These are phyloP conservation scores for Alviniconcha marisindica DNA, from an alignment of 1,140 invertebrate genomes.

Conservation along the genomic window DNA sequence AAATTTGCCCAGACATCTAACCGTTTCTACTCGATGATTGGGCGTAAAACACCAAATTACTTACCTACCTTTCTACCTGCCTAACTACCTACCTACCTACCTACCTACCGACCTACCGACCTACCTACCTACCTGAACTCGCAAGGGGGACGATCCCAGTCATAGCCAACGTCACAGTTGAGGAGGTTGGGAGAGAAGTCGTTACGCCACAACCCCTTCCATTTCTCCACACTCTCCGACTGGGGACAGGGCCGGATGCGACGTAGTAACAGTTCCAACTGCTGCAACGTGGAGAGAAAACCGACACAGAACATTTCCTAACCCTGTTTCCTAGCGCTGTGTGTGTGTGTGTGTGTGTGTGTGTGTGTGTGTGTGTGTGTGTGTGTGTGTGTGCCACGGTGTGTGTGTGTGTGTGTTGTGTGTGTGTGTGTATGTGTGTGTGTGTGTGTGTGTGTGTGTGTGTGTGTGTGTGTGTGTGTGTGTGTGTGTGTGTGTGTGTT, in stretches of 20 bases:
- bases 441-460: not conserved
- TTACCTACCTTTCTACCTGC: no score
- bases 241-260: conserved; percentile 1
- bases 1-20: no score
- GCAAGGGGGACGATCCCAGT: not conserved
- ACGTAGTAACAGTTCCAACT: not conserved
- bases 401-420: no score
- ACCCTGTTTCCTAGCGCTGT: not conserved
- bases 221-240: not conserved
- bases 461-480: no score
- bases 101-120: no score
- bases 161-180: not conserved
- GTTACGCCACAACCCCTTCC: conserved; percentile 1
- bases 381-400: not conserved
- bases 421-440: not conserved
- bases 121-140: not conserved
- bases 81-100: no score
- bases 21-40: no score
- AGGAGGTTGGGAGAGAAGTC: not conserved
- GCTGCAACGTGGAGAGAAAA: not conserved
- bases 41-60: no score
- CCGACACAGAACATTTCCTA: not conserved
- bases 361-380: not conserved
- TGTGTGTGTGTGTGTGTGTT: no score
- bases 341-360: not conserved